Evolutionary conservation across 2,888 invertebrate genomes (phyloP), one percentile per base, ranked within the genome.

Genomic region (Drosophila cracens): DNA sequence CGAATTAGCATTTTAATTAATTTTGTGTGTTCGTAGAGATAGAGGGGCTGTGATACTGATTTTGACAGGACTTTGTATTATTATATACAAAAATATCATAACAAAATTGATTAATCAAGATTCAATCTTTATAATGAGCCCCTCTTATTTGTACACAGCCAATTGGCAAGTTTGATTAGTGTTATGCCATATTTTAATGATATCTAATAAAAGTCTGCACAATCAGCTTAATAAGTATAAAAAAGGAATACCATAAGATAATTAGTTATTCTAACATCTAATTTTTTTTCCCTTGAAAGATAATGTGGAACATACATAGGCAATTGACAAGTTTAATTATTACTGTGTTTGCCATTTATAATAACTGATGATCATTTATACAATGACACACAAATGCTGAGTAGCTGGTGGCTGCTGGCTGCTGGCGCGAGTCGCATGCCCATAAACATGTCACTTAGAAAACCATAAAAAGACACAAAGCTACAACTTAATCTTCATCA

Each of bases 401-500:
- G 51, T 51, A 61, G 62, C 68, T 57, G 56, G 29, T 57, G 58
- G n/a, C 51, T 54, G 33, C 2, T 43, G 10, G 34, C 43, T 16
- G 25, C 25, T 13, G 36, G 25, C 31, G 46, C 48, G 34, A 51
- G 52, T 67, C 49, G 57, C 51, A 61, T 75, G 78, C 57, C 79
- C 86, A 81, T 81, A 81, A 82, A 64, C 64, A 67, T 58, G 74
- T 54, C 83, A 79, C 73, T 76, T 73, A 21, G 57, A 64, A 60
- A 66, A 7, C 71, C 77, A 81, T 83, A 85, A 77, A 79, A 69
- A 79, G 71, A 59, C 70, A 67, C 65, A 70, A 52, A 7, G 74
- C 63, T 64, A 87, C 85, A 88, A 73, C 88, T 88, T 86, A 86
- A 85, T 85, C 85, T 82, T 82, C 80, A 82, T 88, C 80, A 83